Evolutionary conservation across 2,797 vertebrate genomes (phyloP).

Genomic region (Crocidura indochinensis): DNA sequence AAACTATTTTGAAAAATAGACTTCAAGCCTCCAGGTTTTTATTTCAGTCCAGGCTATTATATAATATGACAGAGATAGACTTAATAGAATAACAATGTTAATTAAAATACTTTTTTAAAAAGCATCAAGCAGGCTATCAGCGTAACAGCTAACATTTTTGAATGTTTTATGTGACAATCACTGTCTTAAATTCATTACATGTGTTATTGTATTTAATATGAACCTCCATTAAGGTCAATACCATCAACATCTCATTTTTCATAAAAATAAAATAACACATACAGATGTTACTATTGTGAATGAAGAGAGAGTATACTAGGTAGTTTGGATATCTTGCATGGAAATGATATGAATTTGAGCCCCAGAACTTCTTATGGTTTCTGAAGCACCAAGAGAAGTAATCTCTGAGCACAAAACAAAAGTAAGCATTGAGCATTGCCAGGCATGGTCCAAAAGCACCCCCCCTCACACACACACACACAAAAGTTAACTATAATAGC

Average conservation of each 20-base stretch:
- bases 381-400: no score
- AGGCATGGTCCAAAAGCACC: no score
- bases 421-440: no score
- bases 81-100: constrained; percentile 18
- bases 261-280: background rate
- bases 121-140: background rate
- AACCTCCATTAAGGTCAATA: background rate
- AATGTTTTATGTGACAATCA: constrained; percentile 30
- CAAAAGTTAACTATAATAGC: no score
- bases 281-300: no score
- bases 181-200: background rate
- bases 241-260: constrained; percentile 1
- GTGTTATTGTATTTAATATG: constrained; percentile 22
- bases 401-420: no score
- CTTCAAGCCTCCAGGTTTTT: background rate
- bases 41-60: background rate
- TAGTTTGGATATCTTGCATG: no score
- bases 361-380: no score
- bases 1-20: background rate
- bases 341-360: no score
- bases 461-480: no score
- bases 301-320: no score
- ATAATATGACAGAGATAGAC: background rate
- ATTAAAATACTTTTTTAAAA: constrained; percentile 45
- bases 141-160: background rate